Evolutionary conservation across 1,140 invertebrate species (phyloP), one percentile per base, ranked within the genome.

Genomic region (Berghia stephanieae): DNA sequence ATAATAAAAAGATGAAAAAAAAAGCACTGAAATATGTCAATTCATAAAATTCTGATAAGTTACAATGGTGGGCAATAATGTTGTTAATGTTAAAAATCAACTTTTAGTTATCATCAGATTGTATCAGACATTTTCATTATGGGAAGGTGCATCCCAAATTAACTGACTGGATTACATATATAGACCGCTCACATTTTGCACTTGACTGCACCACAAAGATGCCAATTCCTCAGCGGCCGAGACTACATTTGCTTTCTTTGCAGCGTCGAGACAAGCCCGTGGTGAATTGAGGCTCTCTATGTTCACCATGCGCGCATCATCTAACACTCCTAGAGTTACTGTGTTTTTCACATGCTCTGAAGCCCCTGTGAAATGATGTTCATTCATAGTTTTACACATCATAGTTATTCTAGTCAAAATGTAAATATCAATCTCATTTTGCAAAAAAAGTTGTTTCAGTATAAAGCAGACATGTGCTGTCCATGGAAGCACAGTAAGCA

Each of bases 201-300:
- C 87, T 78, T 89, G 87, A 76, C 84, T 87, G 67, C 86, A 88
- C 88, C 88, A 89, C 0, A 72, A 77, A 36, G 76, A 78, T 1
- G 83, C 83, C 27, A 88, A 69, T n/a, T 86, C 83, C 79, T 88
- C 88, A 68, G 86, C 71, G 44, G 83, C 77, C 71, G 52, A 40
- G 1, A 88, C 81, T 70, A 84, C 80, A 4, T 86, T 85, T 38
- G 82, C 81, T 73, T 86, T 86, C n/a, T 81, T 72, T 18, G 88
- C 82, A 10, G 78, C 78, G 18, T 78, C 63, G 31, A 86, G 80
- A 77, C 85, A 87, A 49, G 86, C 81, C 46, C 63, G 66, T 0
- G 82, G 76, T n/a, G 75, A 81, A 10, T 38, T 77, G 0, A 86
- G 75, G 18, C 77, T 75, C 16, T 68, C 60, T 24, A 86, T 60